Percentiles rank a stretch among this genome's conserved stretches.
phyloP scores from a whole-genome alignment of 2,888 invertebrate genomes.

The Ectobius pallidus region DNA sequence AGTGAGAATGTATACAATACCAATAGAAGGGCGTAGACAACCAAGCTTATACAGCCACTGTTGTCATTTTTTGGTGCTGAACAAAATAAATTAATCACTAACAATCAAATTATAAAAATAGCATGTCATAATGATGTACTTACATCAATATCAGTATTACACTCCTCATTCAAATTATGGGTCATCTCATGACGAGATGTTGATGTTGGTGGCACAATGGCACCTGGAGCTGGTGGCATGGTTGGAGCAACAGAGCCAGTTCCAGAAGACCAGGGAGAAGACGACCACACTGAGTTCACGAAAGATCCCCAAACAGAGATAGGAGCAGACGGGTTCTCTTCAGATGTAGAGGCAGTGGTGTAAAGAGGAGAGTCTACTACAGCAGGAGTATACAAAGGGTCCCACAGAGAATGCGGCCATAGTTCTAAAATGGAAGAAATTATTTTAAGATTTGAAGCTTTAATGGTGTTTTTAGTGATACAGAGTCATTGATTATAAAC shows the following conservation, averaged over 20 bases:
- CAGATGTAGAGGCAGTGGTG: not conserved
- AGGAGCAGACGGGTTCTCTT: conserved; percentile 8
- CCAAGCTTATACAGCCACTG: no score
- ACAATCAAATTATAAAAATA: no score
- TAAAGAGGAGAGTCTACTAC: conserved; percentile 5
- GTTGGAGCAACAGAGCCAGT: conserved; percentile 24
- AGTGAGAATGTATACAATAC: no score
- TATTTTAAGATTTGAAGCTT: no score
- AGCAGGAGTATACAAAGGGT: conserved; percentile 42
- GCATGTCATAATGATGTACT: no score
- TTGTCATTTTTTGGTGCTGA: no score
- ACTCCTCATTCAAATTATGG: not conserved
- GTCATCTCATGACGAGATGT: not conserved
- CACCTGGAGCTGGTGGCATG: conserved; percentile 19
- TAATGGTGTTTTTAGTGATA: no score
- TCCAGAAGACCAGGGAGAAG: conserved; percentile 33
- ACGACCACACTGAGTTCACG: conserved; percentile 38
- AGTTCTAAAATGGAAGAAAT: no score
- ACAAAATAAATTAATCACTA: no score
- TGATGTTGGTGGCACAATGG: not conserved
- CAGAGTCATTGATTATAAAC: no score
- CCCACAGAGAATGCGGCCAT: conserved; percentile 42
- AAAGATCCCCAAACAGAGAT: conserved; percentile 35
- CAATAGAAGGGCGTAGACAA: no score
- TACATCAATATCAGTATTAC: conserved; percentile 32